phyloP scores from a whole-genome alignment of 2,888 invertebrate species.

The Scotopteryx bipunctaria region DNA sequence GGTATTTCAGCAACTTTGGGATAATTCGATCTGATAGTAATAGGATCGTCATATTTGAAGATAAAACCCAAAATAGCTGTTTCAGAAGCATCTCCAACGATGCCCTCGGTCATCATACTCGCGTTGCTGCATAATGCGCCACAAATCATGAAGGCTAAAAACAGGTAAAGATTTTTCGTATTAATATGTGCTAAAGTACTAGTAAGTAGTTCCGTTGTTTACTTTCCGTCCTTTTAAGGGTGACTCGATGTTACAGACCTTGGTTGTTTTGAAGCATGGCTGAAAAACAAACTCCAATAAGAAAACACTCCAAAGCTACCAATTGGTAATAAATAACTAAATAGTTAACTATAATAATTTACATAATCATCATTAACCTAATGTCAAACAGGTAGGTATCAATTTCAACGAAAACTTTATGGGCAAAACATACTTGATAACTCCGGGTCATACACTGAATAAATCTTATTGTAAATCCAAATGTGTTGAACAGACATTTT shows the following conservation, averaged over 20 bases:
- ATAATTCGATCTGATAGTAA: constrained; percentile 88
- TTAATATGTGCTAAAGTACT: background rate
- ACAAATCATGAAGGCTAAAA: constrained; percentile 90
- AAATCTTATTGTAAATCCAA: constrained; percentile 97
- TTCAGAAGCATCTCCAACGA: constrained; percentile 95
- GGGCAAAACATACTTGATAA: constrained; percentile 46
- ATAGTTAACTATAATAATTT: background rate
- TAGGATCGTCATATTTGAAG: constrained; percentile 86
- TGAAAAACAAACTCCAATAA: constrained; percentile 44
- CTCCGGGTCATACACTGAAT: constrained; percentile 89
- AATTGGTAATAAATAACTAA: too few species aligned
- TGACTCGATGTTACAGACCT: constrained; percentile 44
- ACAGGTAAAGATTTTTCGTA: background rate
- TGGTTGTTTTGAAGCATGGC: constrained; percentile 49
- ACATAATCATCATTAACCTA: too few species aligned
- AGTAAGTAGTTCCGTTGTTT: background rate
- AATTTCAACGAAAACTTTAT: background rate
- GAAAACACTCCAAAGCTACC: constrained; percentile 39
- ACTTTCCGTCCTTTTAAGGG: background rate
- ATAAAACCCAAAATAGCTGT: constrained; percentile 93
- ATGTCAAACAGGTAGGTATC: background rate
- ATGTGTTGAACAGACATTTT: constrained; percentile 99
- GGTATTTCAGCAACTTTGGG: constrained; percentile 95
- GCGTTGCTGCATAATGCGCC: constrained; percentile 98
- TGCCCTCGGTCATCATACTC: constrained; percentile 91